Conservation (phyloP, 23 tunicate genomes). For the Ascidia mentula region DNA sequence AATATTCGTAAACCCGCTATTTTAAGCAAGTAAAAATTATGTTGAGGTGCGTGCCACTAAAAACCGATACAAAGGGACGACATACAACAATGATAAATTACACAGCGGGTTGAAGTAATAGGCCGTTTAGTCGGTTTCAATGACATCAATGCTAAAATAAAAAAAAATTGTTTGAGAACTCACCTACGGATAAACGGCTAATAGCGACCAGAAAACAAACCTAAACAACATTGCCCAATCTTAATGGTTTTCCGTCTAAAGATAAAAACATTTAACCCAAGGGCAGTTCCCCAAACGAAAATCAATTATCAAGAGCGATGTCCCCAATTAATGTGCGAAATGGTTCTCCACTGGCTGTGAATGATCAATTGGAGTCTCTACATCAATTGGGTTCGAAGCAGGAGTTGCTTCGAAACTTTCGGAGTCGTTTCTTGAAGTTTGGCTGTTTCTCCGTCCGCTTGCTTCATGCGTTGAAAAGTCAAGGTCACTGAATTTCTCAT, state of each 20-base stretch:
- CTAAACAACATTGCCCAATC: neutral
- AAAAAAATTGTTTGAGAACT: neutral
- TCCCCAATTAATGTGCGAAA: neutral
- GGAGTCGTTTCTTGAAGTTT: neutral
- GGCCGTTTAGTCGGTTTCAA: neutral
- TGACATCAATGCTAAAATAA: neutral
- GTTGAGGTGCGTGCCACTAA: slow-evolving; percentile 3
- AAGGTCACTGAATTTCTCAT: slow-evolving; percentile 14
- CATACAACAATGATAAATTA: neutral
- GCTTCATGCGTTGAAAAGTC: neutral
- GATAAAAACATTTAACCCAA: neutral
- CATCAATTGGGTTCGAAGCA: neutral
- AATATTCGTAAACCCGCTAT: neutral
- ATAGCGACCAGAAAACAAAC: neutral
- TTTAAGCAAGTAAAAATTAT: neutral
- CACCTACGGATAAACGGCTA: neutral
- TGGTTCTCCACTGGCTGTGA: neutral
- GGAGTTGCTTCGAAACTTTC: neutral
- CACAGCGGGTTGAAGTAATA: slow-evolving; percentile 6
- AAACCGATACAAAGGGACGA: too few relatives aligned
- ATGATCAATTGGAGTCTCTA: neutral
- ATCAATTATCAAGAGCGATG: neutral
- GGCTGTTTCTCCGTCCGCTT: neutral
- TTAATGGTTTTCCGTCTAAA: neutral
- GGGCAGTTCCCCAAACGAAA: neutral